Evolutionary conservation across 1,140 invertebrate genomes (phyloP).

Genomic region (Euwallacea fornicatus): DNA sequence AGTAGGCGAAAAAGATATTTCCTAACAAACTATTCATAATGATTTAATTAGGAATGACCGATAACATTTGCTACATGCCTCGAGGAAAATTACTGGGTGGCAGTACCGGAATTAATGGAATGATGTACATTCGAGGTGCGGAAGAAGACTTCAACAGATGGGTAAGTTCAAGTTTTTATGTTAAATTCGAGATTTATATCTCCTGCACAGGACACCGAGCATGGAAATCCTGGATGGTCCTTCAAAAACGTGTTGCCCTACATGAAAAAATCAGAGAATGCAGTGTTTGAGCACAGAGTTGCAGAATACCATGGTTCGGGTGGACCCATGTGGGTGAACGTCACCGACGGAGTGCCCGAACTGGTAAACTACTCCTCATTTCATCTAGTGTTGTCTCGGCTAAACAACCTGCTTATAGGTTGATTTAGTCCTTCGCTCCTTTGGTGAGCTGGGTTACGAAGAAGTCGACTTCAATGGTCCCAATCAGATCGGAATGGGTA

Average conservation of each 20-base stretch:
- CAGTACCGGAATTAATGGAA: not conserved
- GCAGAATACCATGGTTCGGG: slow-evolving; percentile 11
- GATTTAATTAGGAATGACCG: not conserved
- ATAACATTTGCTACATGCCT: not conserved
- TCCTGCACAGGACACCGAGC: not conserved
- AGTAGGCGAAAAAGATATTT: slow-evolving; percentile 29
- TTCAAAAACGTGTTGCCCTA: slow-evolving; percentile 79
- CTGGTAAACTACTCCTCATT: not conserved
- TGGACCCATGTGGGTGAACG: slow-evolving; percentile 4
- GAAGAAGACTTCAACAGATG: not conserved
- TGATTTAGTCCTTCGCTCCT: slow-evolving; percentile 2
- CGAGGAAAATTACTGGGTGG: not conserved
- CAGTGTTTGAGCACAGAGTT: slow-evolving; percentile 49
- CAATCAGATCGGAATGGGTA: slow-evolving; percentile 63
- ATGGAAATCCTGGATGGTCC: slow-evolving; percentile 73
- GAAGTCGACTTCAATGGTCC: slow-evolving; percentile 37
- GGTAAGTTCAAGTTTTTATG: not conserved
- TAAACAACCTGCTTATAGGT: not conserved
- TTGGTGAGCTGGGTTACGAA: slow-evolving; percentile 49
- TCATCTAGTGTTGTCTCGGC: not conserved
- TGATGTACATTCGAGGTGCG: not conserved
- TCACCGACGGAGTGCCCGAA: slow-evolving; percentile 2
- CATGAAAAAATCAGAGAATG: slow-evolving; percentile 78
- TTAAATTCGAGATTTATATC: not conserved
- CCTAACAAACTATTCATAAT: not conserved